Percentiles rank a stretch among this genome's conserved stretches.
phyloP scores from a whole-genome alignment of 2,888 invertebrate genomes.

The Tetheella fluctuosa region DNA sequence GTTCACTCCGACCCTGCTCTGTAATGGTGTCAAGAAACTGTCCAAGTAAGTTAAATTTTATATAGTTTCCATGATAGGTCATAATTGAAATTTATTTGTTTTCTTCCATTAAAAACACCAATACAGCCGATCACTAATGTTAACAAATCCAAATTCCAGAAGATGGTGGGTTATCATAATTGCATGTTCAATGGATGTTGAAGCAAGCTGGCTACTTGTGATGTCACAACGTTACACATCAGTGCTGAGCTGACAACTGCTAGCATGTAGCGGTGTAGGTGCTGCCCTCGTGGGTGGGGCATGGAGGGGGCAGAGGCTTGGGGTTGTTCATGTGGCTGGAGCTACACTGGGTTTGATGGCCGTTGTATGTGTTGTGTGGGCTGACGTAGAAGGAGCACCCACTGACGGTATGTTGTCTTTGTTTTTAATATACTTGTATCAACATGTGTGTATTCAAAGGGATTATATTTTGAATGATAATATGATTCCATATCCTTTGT shows the following conservation, averaged over 20 bases:
- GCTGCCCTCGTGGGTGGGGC: slow-evolving; percentile 92
- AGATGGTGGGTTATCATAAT: slow-evolving; percentile 89
- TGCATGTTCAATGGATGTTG: slow-evolving; percentile 92
- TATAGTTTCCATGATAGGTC: neutral
- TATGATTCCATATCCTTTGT: too few relatives aligned
- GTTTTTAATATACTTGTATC: too few relatives aligned
- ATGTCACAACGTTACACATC: slow-evolving; percentile 87
- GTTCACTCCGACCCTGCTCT: slow-evolving; percentile 90
- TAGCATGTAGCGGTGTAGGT: slow-evolving; percentile 94
- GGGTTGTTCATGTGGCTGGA: slow-evolving; percentile 90
- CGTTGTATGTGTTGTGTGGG: slow-evolving; percentile 92
- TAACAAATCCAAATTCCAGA: slow-evolving; percentile 53
- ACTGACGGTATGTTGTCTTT: slow-evolving; percentile 78
- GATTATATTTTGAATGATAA: too few relatives aligned
- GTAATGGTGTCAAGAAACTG: slow-evolving; percentile 87
- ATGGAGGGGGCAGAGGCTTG: slow-evolving; percentile 89
- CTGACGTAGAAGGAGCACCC: slow-evolving; percentile 90
- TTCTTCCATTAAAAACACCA: neutral
- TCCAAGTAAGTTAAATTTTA: slow-evolving; percentile 80
- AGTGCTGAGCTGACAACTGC: slow-evolving; percentile 87
- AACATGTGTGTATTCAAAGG: too few relatives aligned
- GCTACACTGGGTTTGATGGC: slow-evolving; percentile 92
- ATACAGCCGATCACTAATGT: neutral
- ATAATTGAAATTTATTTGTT: neutral
- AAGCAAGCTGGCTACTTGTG: slow-evolving; percentile 92